These are phyloP conservation scores for Drosophila malerkotliana DNA, from an alignment of 1,140 invertebrate genomes.

Conservation along the genomic window DNA sequence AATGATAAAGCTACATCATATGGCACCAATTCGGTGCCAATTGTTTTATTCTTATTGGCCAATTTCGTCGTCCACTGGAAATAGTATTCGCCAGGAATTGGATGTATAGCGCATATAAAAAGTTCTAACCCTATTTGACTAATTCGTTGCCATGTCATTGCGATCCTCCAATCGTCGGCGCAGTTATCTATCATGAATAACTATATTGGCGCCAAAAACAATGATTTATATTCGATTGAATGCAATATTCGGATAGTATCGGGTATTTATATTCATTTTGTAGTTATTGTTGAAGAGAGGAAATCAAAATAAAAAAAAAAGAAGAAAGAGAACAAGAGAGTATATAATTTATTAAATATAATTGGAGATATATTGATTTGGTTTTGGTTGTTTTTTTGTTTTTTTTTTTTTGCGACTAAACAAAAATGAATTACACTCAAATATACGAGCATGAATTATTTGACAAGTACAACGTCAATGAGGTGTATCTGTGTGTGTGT, in stretches of 20 bases:
- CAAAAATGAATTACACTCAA: slow-evolving; percentile 80
- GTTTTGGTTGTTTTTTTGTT: slow-evolving; percentile 26
- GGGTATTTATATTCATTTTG: background rate
- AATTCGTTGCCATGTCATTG: slow-evolving; percentile 98
- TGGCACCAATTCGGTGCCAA: slow-evolving; percentile 92
- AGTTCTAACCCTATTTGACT: slow-evolving; percentile 96
- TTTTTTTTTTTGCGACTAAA: slow-evolving; percentile 69
- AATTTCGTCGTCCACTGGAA: slow-evolving; percentile 98
- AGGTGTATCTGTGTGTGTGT: slow-evolving; percentile 26
- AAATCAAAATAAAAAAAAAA: slow-evolving; percentile 27
- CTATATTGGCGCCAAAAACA: slow-evolving; percentile 84
- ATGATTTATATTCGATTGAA: slow-evolving; percentile 6
- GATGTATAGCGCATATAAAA: slow-evolving; percentile 97
- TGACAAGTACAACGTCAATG: slow-evolving; percentile 80
- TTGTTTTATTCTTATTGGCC: slow-evolving; percentile 94
- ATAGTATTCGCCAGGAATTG: slow-evolving; percentile 97
- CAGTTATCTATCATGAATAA: slow-evolving; percentile 99
- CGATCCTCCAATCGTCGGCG: slow-evolving; percentile 99
- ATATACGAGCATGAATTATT: slow-evolving; percentile 81
- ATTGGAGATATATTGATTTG: slow-evolving; percentile 75
- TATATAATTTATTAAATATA: slow-evolving; percentile 76
- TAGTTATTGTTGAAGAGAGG: slow-evolving; percentile 6
- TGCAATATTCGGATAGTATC: slow-evolving; percentile 1
- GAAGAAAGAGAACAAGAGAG: slow-evolving; percentile 16
- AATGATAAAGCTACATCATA: slow-evolving; percentile 98